Percentiles rank a stretch among this genome's conserved stretches.
phyloP scores from a whole-genome alignment of 2,797 vertebrate species.

The Echiichthys vipera region DNA sequence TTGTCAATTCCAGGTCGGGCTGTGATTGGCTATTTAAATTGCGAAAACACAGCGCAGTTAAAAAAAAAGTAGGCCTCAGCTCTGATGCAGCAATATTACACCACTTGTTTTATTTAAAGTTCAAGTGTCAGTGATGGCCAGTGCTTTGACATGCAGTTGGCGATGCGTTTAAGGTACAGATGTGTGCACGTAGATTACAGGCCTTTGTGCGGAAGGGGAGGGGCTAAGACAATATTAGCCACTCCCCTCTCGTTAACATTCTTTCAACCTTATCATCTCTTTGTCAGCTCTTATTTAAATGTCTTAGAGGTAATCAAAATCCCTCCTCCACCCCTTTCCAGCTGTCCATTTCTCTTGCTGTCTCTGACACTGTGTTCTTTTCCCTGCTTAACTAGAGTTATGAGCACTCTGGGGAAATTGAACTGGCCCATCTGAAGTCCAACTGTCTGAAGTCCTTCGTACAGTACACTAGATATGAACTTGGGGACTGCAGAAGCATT shows the following conservation, averaged over 20 bases:
- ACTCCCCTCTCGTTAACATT: conserved; percentile 60
- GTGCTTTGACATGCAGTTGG: conserved; percentile 36
- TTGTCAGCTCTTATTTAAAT: conserved; percentile 61
- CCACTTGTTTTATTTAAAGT: not conserved
- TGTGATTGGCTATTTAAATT: conserved; percentile 4
- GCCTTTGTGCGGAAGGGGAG: conserved; percentile 67
- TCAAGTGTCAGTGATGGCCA: conserved; percentile 1
- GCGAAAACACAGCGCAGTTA: not conserved
- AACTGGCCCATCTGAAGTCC: conserved; percentile 87
- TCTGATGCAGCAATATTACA: not conserved
- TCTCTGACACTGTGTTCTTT: conserved; percentile 87
- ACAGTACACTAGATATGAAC: conserved; percentile 87
- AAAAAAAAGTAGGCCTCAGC: not conserved
- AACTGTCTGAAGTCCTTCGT: conserved; percentile 87
- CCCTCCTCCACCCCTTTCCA: conserved; percentile 84
- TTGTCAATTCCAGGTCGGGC: not conserved
- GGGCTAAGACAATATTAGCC: conserved; percentile 67
- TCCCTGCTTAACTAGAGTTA: conserved; percentile 88
- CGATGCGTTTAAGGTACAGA: conserved; percentile 5
- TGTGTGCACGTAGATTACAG: conserved; percentile 19
- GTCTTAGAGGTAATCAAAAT: conserved; percentile 74
- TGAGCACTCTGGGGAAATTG: conserved; percentile 87
- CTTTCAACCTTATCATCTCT: conserved; percentile 72
- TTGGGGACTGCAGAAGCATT: conserved; percentile 84
- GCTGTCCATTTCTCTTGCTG: conserved; percentile 83